phyloP scores from a whole-genome alignment of 92 coral and sea anemone species.

The Ricordea florida region DNA sequence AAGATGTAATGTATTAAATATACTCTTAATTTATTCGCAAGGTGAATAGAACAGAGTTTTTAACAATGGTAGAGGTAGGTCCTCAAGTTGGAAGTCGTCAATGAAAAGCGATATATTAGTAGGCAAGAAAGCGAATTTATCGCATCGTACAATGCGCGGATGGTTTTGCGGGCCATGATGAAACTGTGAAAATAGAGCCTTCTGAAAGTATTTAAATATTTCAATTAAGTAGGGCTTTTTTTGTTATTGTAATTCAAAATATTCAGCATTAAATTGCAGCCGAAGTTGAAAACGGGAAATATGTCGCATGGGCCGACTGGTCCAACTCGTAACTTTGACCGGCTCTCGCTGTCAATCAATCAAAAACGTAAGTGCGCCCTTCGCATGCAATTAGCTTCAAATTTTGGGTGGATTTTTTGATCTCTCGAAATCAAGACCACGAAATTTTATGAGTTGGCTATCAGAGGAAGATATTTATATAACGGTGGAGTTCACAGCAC shows the following conservation, averaged over 20 bases:
- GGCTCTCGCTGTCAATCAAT: constrained; percentile 23
- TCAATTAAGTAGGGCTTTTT: not conserved
- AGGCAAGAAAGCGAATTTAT: constrained; percentile 17
- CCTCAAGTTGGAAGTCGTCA: constrained; percentile 20
- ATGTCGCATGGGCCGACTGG: no score
- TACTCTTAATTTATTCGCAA: constrained; percentile 23
- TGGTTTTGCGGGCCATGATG: not conserved
- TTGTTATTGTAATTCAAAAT: not conserved
- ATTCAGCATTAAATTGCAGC: not conserved
- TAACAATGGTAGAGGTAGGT: constrained; percentile 7
- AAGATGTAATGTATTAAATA: not conserved
- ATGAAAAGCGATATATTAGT: constrained; percentile 34
- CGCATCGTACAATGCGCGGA: not conserved
- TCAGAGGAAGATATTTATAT: constrained; percentile 4
- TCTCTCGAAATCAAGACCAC: no score
- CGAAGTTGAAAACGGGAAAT: no score
- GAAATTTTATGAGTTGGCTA: not conserved
- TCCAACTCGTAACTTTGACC: no score
- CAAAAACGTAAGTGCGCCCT: not conserved
- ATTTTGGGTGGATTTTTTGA: no score
- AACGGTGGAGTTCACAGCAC: constrained; percentile 12
- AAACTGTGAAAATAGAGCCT: not conserved
- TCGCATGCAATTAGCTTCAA: not conserved
- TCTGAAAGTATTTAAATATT: not conserved
- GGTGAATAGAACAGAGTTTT: not conserved